phyloP scores from a whole-genome alignment of 2,888 invertebrate species.

The Ligdia adustata region DNA sequence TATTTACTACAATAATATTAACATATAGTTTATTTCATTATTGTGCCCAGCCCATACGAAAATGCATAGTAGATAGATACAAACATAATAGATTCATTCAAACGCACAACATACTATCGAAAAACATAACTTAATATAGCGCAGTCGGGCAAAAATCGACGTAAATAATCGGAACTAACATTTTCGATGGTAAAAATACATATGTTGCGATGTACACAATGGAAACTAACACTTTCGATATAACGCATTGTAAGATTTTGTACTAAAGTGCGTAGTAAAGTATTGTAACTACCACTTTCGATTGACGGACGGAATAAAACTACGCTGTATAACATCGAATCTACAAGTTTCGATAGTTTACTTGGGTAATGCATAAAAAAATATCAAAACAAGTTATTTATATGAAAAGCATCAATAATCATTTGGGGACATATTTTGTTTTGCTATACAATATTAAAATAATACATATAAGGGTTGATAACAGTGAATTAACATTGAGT shows the following conservation, averaged over 20 bases:
- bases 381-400: slow-evolving; percentile 2
- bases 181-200: slow-evolving; percentile 2
- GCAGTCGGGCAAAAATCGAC: slow-evolving; percentile 1
- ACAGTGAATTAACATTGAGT: slow-evolving; percentile 3
- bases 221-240: slow-evolving; percentile 1
- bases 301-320: slow-evolving; percentile 1
- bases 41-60: neutral
- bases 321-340: slow-evolving; percentile 3
- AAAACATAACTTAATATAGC: slow-evolving; percentile 2
- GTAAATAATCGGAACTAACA: slow-evolving; percentile 2
- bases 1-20: slow-evolving; percentile 1
- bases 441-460: slow-evolving; percentile 3
- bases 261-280: slow-evolving; percentile 2
- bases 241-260: slow-evolving; percentile 1
- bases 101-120: slow-evolving; percentile 3
- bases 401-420: neutral
- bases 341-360: slow-evolving; percentile 4
- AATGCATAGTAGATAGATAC: slow-evolving; percentile 2
- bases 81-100: slow-evolving; percentile 3
- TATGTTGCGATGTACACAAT: slow-evolving; percentile 2
- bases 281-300: slow-evolving; percentile 4
- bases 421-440: neutral
- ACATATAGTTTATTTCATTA: neutral
- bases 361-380: slow-evolving; percentile 3
- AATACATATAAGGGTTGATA: slow-evolving; percentile 1